Conservation (phyloP, 2,888 invertebrate genomes). For the Tenthredo distinguenda region DNA sequence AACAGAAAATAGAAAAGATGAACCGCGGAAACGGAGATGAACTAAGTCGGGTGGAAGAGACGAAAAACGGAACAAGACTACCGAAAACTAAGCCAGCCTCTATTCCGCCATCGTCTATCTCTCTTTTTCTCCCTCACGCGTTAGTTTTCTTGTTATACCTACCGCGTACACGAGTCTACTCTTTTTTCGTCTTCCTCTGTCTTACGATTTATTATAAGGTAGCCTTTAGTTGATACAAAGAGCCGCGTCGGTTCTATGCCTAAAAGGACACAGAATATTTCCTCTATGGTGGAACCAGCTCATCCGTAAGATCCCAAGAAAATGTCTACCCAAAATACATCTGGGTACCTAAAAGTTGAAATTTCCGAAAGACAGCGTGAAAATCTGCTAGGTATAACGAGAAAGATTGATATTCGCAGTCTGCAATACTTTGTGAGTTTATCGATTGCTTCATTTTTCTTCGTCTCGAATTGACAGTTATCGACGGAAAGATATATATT, state of each 20-base stretch:
- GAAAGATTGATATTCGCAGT: neutral
- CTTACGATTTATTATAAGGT: slow-evolving; percentile 22
- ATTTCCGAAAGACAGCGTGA: neutral
- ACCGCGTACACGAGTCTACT: slow-evolving; percentile 10
- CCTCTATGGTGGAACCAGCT: neutral
- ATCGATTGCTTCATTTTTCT: neutral
- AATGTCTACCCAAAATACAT: neutral
- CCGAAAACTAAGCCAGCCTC: neutral
- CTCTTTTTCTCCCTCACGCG: neutral
- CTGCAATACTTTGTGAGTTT: neutral
- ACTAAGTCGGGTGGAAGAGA: slow-evolving; percentile 23
- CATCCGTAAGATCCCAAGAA: neutral
- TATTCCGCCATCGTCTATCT: neutral
- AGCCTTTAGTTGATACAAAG: slow-evolving; percentile 20
- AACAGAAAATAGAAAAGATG: neutral
- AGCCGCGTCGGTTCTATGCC: neutral
- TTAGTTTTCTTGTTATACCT: slow-evolving; percentile 11
- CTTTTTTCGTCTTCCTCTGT: neutral
- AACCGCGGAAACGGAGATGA: slow-evolving; percentile 31
- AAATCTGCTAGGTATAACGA: neutral
- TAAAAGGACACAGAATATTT: neutral
- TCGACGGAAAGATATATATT: neutral
- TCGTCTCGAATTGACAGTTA: neutral
- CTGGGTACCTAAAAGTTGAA: neutral
- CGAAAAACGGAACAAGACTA: slow-evolving; percentile 29